Evolutionary conservation across 2,113 vertebrate genomes (phyloP), one percentile per base, ranked within the genome.

Genomic region (Poeciliopsis turrubarensis): DNA sequence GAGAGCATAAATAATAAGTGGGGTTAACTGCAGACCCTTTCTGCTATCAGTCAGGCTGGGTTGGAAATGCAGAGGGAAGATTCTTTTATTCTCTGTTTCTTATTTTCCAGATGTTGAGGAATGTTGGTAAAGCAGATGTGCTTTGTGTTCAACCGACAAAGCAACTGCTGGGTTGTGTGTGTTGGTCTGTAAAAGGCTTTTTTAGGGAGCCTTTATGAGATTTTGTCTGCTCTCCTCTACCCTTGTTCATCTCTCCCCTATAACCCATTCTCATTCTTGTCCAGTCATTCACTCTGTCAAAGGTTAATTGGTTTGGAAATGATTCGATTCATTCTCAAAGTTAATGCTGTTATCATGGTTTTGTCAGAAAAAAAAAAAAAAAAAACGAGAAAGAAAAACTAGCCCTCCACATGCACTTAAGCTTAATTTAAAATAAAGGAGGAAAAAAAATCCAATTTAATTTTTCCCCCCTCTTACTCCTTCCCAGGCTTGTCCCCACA

Each of bases 281-380:
- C 93, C 93, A 94, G 93, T 94, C 94, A 94, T 95, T 91, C 92
- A 79, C 93, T 93, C 90, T 93, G 93, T 94, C 93, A 94, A 93
- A 95, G 95, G 94, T 95, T 95, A 95, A 95, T 95, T 95, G 95
- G 94, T 94, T 95, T 94, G 93, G 94, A 95, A 95, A 95, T 95
- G 93, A 95, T 95, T 95, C 88, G 91, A 95, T 95, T 95, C 92
- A 94, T 94, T 94, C 92, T 86, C 84, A 89, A 92, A 89, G 61
- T 89, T 95, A 95, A 95, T 95, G 94, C 94, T 93, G 94, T 95
- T 95, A 95, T 95, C 93, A 87, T 95, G 91, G 91, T 92, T 95
- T 95, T 94, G 87, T 92, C 90, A 9, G 60, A 39, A 81, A 83
- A 32, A 85, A 79, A 80, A 87, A 84, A 29, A 29, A 29, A 29